Conservation (phyloP, 2,113 vertebrate species). For the Periophthalmus modestus region DNA sequence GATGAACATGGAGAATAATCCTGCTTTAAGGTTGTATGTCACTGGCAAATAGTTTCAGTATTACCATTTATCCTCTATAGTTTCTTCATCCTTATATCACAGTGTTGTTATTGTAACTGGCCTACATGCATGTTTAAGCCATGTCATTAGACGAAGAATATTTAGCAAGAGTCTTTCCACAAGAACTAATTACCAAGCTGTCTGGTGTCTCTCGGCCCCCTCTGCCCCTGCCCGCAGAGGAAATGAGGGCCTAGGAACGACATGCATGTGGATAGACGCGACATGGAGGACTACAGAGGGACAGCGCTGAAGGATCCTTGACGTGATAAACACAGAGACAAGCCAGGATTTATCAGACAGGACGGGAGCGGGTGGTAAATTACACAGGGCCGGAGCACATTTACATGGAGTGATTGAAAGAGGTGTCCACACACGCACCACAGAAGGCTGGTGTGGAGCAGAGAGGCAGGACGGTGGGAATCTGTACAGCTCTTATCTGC, state of each 20-base stretch:
- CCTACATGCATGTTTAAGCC: slow-evolving; percentile 39
- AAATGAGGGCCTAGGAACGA: slow-evolving; percentile 57
- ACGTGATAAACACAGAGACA: slow-evolving; percentile 71
- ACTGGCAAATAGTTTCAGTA: no score
- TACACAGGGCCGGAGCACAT: slow-evolving; percentile 50
- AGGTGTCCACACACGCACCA: slow-evolving; percentile 43
- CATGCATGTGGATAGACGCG: slow-evolving; percentile 33
- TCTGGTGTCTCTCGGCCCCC: slow-evolving; percentile 35
- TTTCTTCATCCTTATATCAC: no score
- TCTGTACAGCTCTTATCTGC: slow-evolving; percentile 25
- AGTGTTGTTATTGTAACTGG: no score
- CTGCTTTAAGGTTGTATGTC: no score
- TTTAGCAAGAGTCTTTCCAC: slow-evolving; percentile 56
- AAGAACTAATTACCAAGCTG: slow-evolving; percentile 74
- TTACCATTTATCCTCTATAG: no score
- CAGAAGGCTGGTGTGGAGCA: slow-evolving; percentile 6
- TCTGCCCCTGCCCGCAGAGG: slow-evolving; percentile 35
- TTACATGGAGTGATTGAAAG: slow-evolving; percentile 70
- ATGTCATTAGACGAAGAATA: slow-evolving; percentile 64
- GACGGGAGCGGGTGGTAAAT: slow-evolving; percentile 62
- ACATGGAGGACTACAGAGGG: slow-evolving; percentile 56
- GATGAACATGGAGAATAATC: no score
- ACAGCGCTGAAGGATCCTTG: slow-evolving; percentile 66
- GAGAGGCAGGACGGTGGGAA: neutral
- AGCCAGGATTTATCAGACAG: slow-evolving; percentile 56